Conservation (phyloP, 2,113 vertebrate species). For the Coturnix japonica region DNA sequence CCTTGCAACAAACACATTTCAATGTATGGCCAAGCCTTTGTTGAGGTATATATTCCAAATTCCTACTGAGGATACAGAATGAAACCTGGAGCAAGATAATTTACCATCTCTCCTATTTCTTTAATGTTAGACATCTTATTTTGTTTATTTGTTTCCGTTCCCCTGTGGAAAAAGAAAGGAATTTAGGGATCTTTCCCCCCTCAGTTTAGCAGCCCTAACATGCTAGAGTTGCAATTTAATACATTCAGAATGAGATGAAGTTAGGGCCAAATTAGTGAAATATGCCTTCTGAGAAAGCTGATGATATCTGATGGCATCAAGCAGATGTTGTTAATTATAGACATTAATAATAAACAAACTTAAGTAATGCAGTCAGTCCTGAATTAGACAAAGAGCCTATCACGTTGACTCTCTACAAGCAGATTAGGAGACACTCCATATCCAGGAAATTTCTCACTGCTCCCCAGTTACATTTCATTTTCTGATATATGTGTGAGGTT, state of each 20-base stretch:
- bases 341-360: neutral
- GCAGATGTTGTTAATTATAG: neutral
- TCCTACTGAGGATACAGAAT: neutral
- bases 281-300: neutral
- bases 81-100: neutral
- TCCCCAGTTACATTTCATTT: neutral
- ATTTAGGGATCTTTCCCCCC: neutral
- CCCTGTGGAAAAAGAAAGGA: neutral
- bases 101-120: neutral
- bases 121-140: neutral
- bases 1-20: neutral
- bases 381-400: neutral
- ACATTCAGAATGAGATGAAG: neutral
- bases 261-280: neutral
- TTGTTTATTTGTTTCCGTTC: neutral
- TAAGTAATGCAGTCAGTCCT: neutral
- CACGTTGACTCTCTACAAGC: fast-evolving
- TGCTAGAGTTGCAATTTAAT: neutral
- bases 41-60: neutral
- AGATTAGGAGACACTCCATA: neutral
- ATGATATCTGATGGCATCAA: neutral
- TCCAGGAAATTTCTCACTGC: neutral
- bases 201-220: neutral
- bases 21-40: neutral
- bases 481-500: neutral